Base-by-base conservation (phyloP, 2,797 vertebrate species). In the Phrynocephalus guinanensis region DNA sequence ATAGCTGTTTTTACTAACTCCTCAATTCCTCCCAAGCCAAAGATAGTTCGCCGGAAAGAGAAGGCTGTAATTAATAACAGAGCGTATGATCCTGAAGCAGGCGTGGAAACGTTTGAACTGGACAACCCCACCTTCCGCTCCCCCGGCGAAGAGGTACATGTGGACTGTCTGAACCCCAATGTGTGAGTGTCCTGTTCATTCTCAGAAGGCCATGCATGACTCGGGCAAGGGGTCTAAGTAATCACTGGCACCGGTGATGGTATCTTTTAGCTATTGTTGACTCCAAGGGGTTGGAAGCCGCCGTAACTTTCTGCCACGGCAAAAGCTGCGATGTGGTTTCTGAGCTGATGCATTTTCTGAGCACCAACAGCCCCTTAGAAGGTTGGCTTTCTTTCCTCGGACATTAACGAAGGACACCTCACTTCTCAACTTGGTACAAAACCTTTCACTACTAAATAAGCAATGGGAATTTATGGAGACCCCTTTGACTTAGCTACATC, bases 101-200 rank as follows among this genome's bases (percentile, higher is more conserved):
- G 89, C 6, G 84, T 66, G 1, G 93, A 94, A 68, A 91, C 83
- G 0, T 48, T 96, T 73, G 94, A 96, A 82, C 91, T 96, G 93
- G 88, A 94, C 44, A 93, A 93, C 72, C 82, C 28, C 30, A 92
- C 75, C 0, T 93, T 92, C 66, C 68, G 83, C 86, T 13, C 33
- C 6, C 20, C 79, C 1, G 68, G 86, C 52, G 91, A 90, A n/a
- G 92, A 95, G 91, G 95, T 72, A 67, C 83, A 89, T 16, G 79
- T 3, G 3, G 2, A 52, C 63, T n/a, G 48, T 0, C 44, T 0
- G 6, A 44, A 68, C 60, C 13, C 28, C 18, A 3, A 6, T 3
- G 0, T 22, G n/a, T 38, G 1, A 2, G 44, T 3, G 28, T 16
- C 3, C 3, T 3, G 7, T 30, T 0, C 1, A 76, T 2, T 73